Percentiles rank a stretch among this genome's conserved stretches.
phyloP scores from a whole-genome alignment of 2,113 vertebrate genomes.

The Dendropsophus ebraccatus region DNA sequence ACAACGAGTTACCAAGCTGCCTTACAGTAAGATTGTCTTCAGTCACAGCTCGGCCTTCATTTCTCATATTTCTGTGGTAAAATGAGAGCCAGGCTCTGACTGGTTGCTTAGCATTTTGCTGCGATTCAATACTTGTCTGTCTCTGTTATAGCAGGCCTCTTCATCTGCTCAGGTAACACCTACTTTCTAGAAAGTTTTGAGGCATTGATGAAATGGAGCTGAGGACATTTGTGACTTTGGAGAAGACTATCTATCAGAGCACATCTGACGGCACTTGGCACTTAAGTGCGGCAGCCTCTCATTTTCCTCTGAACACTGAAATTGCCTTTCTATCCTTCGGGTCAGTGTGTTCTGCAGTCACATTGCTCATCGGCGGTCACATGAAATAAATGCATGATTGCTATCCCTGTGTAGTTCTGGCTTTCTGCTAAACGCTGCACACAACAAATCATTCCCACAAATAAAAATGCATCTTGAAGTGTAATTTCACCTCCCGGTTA shows the following conservation, averaged over 20 bases:
- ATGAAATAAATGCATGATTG: conserved; percentile 19
- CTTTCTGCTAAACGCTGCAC: not conserved
- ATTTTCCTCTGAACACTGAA: conserved; percentile 12
- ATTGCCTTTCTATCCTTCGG: conserved; percentile 18
- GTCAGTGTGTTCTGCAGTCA: conserved; percentile 7
- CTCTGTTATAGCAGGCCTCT: too few species aligned
- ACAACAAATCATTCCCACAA: not conserved
- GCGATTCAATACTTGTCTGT: too few species aligned
- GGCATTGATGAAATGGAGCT: not conserved
- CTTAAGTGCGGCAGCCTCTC: conserved; percentile 6
- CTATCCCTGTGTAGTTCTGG: not conserved
- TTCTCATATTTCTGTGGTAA: too few species aligned
- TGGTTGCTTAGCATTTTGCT: too few species aligned
- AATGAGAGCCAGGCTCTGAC: too few species aligned
- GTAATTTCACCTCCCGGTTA: conserved; percentile 3
- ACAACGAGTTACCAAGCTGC: too few species aligned
- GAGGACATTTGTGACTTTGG: not conserved
- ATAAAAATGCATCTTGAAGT: conserved; percentile 19
- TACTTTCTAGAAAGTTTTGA: not conserved
- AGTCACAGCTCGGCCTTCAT: too few species aligned
- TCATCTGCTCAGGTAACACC: not conserved
- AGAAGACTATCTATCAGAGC: not conserved
- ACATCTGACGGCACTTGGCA: not conserved
- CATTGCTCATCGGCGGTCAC: conserved; percentile 1
- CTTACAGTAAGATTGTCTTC: too few species aligned